These are phyloP conservation scores for Diplazon laetatorius DNA, from an alignment of 2,888 invertebrate species.

Conservation along the genomic window DNA sequence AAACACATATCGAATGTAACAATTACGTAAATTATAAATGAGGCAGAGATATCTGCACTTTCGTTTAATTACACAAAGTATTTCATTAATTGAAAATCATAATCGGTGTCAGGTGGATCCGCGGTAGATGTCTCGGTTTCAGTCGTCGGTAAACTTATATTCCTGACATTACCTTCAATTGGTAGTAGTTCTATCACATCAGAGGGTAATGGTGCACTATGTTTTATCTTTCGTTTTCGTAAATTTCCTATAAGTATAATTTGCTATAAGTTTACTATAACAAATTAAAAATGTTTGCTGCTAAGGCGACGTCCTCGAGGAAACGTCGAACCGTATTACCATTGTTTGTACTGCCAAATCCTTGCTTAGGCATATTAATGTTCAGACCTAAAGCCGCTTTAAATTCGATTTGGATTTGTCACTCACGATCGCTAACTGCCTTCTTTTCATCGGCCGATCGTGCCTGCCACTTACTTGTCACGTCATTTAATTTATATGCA, in stretches of 20 bases:
- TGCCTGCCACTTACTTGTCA: constrained; percentile 74
- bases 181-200: constrained; percentile 20
- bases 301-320: constrained; percentile 50
- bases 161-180: constrained; percentile 11
- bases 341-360: constrained; percentile 49
- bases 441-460: constrained; percentile 56
- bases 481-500: constrained; percentile 53
- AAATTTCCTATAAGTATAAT: neutral
- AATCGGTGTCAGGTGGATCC: constrained; percentile 4
- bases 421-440: constrained; percentile 53
- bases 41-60: no score
- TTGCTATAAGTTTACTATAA: constrained; percentile 32
- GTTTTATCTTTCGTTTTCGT: neutral
- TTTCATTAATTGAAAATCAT: neutral
- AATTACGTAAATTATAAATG: no score
- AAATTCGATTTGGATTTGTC: constrained; percentile 61
- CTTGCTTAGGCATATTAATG: constrained; percentile 44
- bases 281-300: constrained; percentile 59
- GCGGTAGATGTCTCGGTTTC: constrained; percentile 1
- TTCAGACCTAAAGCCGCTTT: constrained; percentile 38
- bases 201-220: constrained; percentile 18
- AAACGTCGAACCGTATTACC: constrained; percentile 42
- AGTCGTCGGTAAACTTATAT: neutral
- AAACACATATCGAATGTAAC: no score
- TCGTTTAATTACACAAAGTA: constrained; percentile 4